Percentiles rank a stretch among this genome's conserved stretches.
phyloP scores from a whole-genome alignment of 1,140 invertebrate genomes.

The Pseudomyrmex flavicornis region DNA sequence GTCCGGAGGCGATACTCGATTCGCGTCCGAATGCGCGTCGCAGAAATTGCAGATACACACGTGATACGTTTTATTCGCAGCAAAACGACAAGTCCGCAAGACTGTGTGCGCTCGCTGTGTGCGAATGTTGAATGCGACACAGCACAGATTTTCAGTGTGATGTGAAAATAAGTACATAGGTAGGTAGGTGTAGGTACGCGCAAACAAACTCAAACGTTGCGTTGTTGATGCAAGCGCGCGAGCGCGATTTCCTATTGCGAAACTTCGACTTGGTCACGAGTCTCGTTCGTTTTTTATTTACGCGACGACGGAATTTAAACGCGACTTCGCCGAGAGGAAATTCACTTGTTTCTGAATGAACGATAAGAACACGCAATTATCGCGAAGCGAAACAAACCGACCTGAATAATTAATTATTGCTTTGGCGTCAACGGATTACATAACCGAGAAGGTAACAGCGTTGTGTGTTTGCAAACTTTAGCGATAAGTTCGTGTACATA shows the following conservation, averaged over 20 bases:
- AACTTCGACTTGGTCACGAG: not conserved
- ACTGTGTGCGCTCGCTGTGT: not conserved
- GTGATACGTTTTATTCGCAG: conserved; percentile 1
- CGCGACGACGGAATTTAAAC: not conserved
- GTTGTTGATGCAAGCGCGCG: not conserved
- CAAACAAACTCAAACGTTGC: not conserved
- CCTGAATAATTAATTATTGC: conserved; percentile 43
- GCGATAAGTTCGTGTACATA: not conserved
- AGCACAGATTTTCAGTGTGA: not conserved
- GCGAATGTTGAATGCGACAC: conserved; percentile 19
- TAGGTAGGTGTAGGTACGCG: too few species aligned
- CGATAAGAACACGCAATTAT: conserved; percentile 24
- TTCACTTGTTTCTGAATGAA: conserved; percentile 1
- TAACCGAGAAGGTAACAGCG: not conserved
- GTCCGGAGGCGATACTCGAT: conserved; percentile 3
- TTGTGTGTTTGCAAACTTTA: not conserved
- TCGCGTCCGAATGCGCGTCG: not conserved
- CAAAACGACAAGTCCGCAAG: not conserved
- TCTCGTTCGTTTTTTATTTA: not conserved
- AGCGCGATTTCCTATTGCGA: conserved; percentile 33
- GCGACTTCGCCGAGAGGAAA: conserved; percentile 1
- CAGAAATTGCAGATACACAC: conserved; percentile 20
- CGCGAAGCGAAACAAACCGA: not conserved
- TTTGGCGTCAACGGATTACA: conserved; percentile 27
- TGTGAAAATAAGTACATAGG: conserved; percentile 5